phyloP scores from a whole-genome alignment of 2,888 invertebrate species.

The Phasia obesa region DNA sequence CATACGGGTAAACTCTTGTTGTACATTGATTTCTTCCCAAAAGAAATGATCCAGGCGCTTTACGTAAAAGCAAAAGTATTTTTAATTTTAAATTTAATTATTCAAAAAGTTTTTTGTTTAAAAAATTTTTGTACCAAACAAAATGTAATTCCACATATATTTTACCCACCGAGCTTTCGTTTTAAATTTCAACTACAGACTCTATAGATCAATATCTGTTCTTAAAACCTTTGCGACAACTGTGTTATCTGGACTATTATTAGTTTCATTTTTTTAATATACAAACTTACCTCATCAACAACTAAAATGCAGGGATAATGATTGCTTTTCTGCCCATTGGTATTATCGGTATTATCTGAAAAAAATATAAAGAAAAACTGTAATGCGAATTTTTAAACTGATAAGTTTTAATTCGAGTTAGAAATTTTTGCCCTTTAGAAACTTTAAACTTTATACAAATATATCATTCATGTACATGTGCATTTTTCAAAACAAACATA shows the following conservation, averaged over 20 bases:
- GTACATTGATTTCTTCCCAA: conserved; percentile 80
- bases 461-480: too few species aligned
- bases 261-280: too few species aligned
- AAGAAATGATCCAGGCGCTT: conserved; percentile 81
- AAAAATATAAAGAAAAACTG: conserved; percentile 18
- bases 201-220: too few species aligned
- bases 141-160: too few species aligned
- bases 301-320: conserved; percentile 79
- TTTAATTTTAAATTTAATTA: not conserved
- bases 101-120: not conserved
- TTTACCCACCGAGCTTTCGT: too few species aligned
- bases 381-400: too few species aligned
- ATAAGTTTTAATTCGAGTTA: too few species aligned
- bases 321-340: not conserved
- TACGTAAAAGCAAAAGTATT: not conserved
- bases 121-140: not conserved
- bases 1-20: conserved; percentile 80
- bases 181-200: too few species aligned
- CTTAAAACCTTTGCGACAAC: too few species aligned
- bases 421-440: too few species aligned
- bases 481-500: too few species aligned
- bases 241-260: not conserved
- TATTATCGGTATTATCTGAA: conserved; percentile 1
- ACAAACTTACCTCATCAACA: conserved; percentile 79
- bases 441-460: too few species aligned